Evolutionary conservation across 2,797 vertebrate species (phyloP).

Genomic region (Oceanodroma leucorhoa): DNA sequence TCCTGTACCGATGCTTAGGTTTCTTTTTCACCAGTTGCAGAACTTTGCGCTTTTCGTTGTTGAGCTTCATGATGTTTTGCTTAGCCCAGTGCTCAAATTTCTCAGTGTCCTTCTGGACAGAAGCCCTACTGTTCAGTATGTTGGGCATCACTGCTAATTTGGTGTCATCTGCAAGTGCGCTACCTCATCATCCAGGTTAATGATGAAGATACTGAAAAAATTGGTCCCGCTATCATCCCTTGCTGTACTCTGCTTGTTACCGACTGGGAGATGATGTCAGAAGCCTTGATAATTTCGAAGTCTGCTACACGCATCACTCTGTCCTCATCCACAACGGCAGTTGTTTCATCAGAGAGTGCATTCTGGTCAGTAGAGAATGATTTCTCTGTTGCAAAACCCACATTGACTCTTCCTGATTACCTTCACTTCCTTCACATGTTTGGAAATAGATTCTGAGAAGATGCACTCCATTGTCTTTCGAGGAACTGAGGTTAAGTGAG

Average conservation of each 20-base stretch:
- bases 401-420: neutral
- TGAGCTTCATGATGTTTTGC: neutral
- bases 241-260: neutral
- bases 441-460: neutral
- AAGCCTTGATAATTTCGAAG: neutral
- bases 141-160: neutral
- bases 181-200: neutral
- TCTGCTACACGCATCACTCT: neutral
- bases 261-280: neutral
- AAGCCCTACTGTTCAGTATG: neutral
- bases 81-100: neutral
- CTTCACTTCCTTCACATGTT: neutral
- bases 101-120: neutral
- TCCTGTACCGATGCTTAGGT: neutral
- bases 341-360: neutral
- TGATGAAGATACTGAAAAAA: neutral
- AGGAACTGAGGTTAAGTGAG: neutral
- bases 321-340: neutral
- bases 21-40: neutral
- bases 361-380: neutral
- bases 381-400: neutral
- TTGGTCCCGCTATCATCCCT: rapidly evolving
- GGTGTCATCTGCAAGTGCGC: neutral
- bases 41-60: neutral
- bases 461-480: neutral